These are phyloP conservation scores for Amblyraja radiata DNA, from an alignment of 2,797 vertebrate genomes.

Conservation along the genomic window DNA sequence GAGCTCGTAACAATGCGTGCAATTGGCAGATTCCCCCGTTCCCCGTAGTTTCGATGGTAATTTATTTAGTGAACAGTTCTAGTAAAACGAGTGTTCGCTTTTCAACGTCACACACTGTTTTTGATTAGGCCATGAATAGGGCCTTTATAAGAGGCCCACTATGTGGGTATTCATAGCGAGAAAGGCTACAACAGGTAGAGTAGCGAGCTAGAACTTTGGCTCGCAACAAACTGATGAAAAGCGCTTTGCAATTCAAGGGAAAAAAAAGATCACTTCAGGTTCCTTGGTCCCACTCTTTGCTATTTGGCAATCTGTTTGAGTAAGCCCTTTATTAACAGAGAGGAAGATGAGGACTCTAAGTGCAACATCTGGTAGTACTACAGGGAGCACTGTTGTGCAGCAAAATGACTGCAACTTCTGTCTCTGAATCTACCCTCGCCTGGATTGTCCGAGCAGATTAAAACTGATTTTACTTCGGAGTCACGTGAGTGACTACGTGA, in stretches of 20 bases:
- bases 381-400: neutral
- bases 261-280: constrained; percentile 11
- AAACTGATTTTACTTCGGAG: neutral
- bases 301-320: constrained; percentile 18
- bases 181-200: neutral
- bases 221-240: neutral
- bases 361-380: constrained; percentile 15
- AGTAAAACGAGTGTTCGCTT: neutral
- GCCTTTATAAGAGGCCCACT: constrained; percentile 2
- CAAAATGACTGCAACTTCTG: constrained; percentile 13
- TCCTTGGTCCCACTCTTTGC: neutral
- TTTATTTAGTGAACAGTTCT: neutral
- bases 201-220: neutral
- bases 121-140: neutral
- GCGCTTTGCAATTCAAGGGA: constrained; percentile 17
- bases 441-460: neutral
- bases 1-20: neutral
- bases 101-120: neutral
- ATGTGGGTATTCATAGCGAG: constrained; percentile 13
- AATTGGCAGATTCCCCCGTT: neutral
- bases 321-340: constrained; percentile 31
- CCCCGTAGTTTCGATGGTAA: neutral
- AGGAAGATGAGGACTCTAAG: neutral
- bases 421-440: neutral
- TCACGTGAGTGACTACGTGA: no score